These are phyloP conservation scores for Mimas tiliae DNA, from an alignment of 2,888 invertebrate genomes.

Conservation along the genomic window DNA sequence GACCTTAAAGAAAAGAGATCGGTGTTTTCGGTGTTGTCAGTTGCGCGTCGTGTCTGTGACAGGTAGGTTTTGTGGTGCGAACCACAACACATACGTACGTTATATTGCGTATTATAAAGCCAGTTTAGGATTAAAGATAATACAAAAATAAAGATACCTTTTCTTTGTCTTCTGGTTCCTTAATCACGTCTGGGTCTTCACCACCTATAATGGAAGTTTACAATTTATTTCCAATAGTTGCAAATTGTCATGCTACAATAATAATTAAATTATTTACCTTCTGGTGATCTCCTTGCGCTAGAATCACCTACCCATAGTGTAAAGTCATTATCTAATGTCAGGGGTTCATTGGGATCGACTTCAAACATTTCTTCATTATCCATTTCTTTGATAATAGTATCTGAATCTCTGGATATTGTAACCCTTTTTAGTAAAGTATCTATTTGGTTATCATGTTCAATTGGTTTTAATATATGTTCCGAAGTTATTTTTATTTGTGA, in stretches of 20 bases:
- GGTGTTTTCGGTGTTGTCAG: no score
- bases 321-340: slow-evolving; percentile 62
- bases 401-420: slow-evolving; percentile 5
- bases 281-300: slow-evolving; percentile 90
- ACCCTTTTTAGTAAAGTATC: slow-evolving; percentile 23
- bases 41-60: no score
- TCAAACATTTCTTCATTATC: slow-evolving; percentile 61
- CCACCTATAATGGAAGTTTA: slow-evolving; percentile 57
- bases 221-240: neutral
- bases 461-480: slow-evolving; percentile 35
- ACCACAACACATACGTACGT: no score
- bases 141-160: slow-evolving; percentile 53
- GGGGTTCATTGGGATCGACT: slow-evolving; percentile 33
- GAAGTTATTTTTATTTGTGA: slow-evolving; percentile 35
- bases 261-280: slow-evolving; percentile 77
- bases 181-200: slow-evolving; percentile 70
- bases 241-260: neutral
- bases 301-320: slow-evolving; percentile 87
- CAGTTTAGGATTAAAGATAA: no score
- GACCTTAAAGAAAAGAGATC: no score
- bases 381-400: slow-evolving; percentile 4
- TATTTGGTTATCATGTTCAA: neutral
- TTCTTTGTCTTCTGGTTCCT: slow-evolving; percentile 56
- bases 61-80: no score
- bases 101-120: no score